A percentile compares a stretch with the other conserved stretches of the same genome.
Conservation (phyloP, 2,113 vertebrate species). For the Pipa parva region DNA sequence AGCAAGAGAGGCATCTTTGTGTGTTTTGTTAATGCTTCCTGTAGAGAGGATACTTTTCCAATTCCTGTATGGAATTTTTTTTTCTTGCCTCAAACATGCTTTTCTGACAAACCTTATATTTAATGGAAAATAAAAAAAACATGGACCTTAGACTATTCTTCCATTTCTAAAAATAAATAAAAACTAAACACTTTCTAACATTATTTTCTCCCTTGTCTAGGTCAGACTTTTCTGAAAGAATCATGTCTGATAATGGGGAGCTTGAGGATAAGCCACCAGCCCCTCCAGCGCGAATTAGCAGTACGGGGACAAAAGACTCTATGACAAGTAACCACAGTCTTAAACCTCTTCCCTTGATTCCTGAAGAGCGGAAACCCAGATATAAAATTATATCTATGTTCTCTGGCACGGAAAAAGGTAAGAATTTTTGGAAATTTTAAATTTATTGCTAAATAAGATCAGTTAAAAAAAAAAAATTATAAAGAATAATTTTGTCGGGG, state of each 20-base stretch:
- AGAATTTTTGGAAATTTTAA: not conserved
- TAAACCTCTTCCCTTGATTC: conserved; percentile 92
- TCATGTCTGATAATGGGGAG: conserved; percentile 94
- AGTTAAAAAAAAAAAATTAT: not conserved
- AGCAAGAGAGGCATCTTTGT: too few relatives aligned
- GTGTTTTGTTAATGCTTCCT: too few relatives aligned
- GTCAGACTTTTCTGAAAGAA: conserved; percentile 47
- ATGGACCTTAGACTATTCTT: too few relatives aligned
- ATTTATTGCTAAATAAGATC: conserved; percentile 27
- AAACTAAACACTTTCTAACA: not conserved
- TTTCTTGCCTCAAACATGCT: too few relatives aligned
- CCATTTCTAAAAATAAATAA: too few relatives aligned
- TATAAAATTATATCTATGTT: conserved; percentile 97
- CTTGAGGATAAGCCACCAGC: conserved; percentile 95
- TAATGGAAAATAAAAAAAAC: too few relatives aligned
- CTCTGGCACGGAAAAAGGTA: conserved; percentile 86
- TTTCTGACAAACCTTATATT: too few relatives aligned
- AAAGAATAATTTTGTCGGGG: too few relatives aligned
- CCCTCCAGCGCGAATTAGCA: conserved; percentile 92
- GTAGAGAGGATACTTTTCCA: too few relatives aligned
- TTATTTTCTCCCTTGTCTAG: conserved; percentile 26
- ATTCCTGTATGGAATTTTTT: too few relatives aligned
- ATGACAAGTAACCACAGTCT: conserved; percentile 85
- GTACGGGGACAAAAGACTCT: conserved; percentile 81
- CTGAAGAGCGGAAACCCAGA: conserved; percentile 89